phyloP scores from a whole-genome alignment of 2,797 vertebrate genomes.

The Harpagifer antarcticus region DNA sequence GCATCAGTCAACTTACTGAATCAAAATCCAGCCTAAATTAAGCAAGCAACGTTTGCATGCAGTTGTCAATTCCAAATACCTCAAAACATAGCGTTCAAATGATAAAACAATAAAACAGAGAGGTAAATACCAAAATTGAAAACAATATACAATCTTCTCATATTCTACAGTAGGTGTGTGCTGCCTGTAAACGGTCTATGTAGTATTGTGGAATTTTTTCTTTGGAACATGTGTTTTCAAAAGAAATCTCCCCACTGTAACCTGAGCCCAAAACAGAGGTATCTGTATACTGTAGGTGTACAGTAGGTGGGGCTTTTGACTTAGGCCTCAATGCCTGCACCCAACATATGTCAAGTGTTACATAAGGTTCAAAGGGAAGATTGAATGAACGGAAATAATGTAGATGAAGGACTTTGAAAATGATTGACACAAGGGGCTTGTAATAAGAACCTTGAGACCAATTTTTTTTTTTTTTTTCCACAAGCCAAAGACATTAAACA shows the following conservation, averaged over 20 bases:
- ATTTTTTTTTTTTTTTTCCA: slow-evolving; percentile 67
- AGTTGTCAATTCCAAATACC: slow-evolving; percentile 56
- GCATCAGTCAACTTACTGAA: slow-evolving; percentile 65
- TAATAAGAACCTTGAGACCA: slow-evolving; percentile 71
- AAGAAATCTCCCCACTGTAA: too few relatives aligned
- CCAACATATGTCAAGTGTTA: slow-evolving; percentile 42
- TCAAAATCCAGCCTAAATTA: slow-evolving; percentile 42
- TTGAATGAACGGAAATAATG: slow-evolving; percentile 42
- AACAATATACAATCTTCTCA: too few relatives aligned
- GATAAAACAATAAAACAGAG: slow-evolving; percentile 11
- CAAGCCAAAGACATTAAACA: slow-evolving; percentile 72
- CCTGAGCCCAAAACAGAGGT: too few relatives aligned
- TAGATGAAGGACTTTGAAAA: slow-evolving; percentile 72
- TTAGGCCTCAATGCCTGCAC: slow-evolving; percentile 47
- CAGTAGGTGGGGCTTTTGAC: not conserved
- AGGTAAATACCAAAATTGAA: too few relatives aligned
- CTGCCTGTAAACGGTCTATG: too few relatives aligned
- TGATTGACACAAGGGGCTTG: slow-evolving; percentile 69
- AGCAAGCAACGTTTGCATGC: slow-evolving; percentile 51
- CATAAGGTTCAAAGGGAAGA: slow-evolving; percentile 48
- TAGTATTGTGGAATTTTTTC: too few relatives aligned
- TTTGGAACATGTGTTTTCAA: too few relatives aligned
- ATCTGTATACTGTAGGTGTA: too few relatives aligned
- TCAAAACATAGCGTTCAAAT: slow-evolving; percentile 47
- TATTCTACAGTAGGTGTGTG: too few relatives aligned